Evolutionary conservation across 2,113 vertebrate genomes (phyloP).

Genomic region (Megaleporinus macrocephalus): DNA sequence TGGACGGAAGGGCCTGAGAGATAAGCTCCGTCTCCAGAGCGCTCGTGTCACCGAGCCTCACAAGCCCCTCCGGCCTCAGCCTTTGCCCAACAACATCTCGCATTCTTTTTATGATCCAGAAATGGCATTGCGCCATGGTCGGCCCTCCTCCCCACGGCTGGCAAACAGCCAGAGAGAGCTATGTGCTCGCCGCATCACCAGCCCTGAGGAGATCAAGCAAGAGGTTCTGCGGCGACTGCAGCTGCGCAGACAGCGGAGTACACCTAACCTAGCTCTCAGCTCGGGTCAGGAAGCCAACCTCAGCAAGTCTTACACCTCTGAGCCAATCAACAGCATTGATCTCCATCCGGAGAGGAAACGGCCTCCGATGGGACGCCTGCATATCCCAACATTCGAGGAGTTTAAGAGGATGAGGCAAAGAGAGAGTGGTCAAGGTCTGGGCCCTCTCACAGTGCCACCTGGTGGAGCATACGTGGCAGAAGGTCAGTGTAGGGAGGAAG

Average conservation of each 20-base stretch:
- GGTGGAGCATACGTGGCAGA: not conserved
- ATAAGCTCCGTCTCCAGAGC: conserved; percentile 85
- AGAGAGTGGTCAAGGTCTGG: conserved; percentile 55
- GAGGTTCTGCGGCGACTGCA: conserved; percentile 82
- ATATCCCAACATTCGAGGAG: conserved; percentile 89
- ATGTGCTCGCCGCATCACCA: conserved; percentile 69
- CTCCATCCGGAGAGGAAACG: conserved; percentile 62
- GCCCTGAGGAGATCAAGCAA: conserved; percentile 84
- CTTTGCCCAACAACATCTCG: conserved; percentile 54
- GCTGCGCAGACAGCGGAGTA: conserved; percentile 85
- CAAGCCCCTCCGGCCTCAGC: conserved; percentile 78
- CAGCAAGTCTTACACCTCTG: conserved; percentile 76
- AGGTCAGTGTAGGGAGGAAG: conserved; percentile 9
- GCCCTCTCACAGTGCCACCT: not conserved
- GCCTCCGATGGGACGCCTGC: conserved; percentile 71
- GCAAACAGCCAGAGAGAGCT: conserved; percentile 53
- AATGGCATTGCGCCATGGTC: conserved; percentile 33
- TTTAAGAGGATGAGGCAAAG: conserved; percentile 87
- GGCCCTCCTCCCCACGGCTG: conserved; percentile 34
- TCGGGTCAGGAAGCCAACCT: conserved; percentile 64
- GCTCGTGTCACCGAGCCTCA: conserved; percentile 74
- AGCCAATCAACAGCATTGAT: conserved; percentile 59
- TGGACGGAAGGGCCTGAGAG: conserved; percentile 81
- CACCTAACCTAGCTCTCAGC: conserved; percentile 76
- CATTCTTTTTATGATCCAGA: conserved; percentile 56